phyloP scores from a whole-genome alignment of 1,140 invertebrate genomes.

The Hyles vespertilio region DNA sequence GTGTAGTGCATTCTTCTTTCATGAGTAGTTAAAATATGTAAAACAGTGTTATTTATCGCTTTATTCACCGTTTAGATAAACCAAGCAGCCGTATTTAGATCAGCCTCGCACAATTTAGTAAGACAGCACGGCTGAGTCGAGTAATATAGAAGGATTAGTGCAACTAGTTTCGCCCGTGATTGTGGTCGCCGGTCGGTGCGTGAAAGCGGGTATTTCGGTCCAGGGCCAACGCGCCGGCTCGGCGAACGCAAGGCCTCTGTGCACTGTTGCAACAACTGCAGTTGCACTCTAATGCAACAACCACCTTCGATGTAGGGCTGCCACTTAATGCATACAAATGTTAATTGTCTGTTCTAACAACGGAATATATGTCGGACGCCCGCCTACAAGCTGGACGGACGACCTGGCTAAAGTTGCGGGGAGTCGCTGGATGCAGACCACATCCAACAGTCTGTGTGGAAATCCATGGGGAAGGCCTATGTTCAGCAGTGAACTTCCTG shows the following conservation, averaged over 20 bases:
- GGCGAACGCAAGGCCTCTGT: slow-evolving; percentile 65
- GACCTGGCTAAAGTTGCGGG: no score
- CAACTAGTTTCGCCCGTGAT: slow-evolving; percentile 5
- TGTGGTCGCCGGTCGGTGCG: slow-evolving; percentile 17
- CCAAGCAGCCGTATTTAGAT: no score
- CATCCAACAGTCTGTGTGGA: no score
- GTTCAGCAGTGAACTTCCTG: no score
- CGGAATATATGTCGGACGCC: neutral
- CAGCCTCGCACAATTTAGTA: no score
- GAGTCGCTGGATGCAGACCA: no score
- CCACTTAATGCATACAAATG: neutral
- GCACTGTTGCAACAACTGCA: slow-evolving; percentile 58
- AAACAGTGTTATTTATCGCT: no score
- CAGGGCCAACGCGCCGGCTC: slow-evolving; percentile 56
- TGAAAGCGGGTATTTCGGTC: slow-evolving; percentile 66
- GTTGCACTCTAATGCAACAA: slow-evolving; percentile 46
- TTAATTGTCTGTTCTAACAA: neutral
- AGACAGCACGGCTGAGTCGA: slow-evolving; percentile 4
- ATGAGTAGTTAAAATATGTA: no score
- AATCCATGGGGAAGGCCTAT: no score
- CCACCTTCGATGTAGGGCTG: slow-evolving; percentile 8
- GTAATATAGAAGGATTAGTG: slow-evolving; percentile 7
- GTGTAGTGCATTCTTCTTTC: no score
- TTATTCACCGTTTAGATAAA: no score
- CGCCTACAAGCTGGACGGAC: no score